Evolutionary conservation across 2,888 invertebrate species (phyloP).

Genomic region (Zonitis immaculata): DNA sequence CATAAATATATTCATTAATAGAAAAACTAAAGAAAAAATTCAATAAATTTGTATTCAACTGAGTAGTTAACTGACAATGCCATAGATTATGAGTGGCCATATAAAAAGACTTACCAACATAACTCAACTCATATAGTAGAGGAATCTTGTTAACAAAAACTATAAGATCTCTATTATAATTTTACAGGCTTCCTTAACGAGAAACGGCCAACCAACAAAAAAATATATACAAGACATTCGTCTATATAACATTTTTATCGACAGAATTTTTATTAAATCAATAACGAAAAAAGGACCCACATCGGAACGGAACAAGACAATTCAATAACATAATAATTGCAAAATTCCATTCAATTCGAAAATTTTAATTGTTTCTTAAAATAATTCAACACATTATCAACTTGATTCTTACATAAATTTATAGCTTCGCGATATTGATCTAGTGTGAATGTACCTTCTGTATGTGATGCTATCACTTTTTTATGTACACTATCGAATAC

Average conservation of each 20-base stretch:
- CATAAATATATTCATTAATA: not conserved
- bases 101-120: slow-evolving; percentile 37
- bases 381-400: slow-evolving; percentile 66
- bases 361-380: slow-evolving; percentile 53
- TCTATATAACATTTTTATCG: slow-evolving; percentile 33
- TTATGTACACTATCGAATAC: slow-evolving; percentile 66
- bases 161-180: slow-evolving; percentile 45
- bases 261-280: slow-evolving; percentile 14
- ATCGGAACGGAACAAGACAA: not conserved
- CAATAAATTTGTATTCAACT: slow-evolving; percentile 16
- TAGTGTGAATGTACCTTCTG: slow-evolving; percentile 64
- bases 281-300: not conserved
- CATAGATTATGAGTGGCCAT: slow-evolving; percentile 19
- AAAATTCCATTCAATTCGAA: too few species aligned
- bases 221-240: slow-evolving; percentile 21
- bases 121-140: slow-evolving; percentile 35
- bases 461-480: slow-evolving; percentile 60
- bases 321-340: not conserved
- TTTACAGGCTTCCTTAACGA: slow-evolving; percentile 40
- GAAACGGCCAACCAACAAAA: slow-evolving; percentile 28
- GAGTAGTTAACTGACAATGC: slow-evolving; percentile 16
- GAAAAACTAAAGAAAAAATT: slow-evolving; percentile 9
- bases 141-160: slow-evolving; percentile 32
- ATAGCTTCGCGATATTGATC: slow-evolving; percentile 64
- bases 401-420: slow-evolving; percentile 61